Evolutionary conservation across 2,113 vertebrate genomes (phyloP).

Genomic region (Polyodon spathula): DNA sequence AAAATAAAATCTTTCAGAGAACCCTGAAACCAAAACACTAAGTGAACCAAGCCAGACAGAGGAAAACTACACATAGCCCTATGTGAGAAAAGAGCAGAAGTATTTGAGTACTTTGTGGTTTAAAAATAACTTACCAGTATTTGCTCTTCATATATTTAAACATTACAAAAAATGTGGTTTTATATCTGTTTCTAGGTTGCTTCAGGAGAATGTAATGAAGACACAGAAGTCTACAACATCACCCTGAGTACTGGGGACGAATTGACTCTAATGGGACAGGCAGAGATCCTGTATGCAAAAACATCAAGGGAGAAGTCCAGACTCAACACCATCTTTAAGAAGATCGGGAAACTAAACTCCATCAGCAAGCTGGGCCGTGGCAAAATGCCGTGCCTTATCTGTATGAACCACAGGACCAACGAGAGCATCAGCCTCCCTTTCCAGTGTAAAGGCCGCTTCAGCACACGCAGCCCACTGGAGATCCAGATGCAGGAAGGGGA

Average conservation of each 20-base stretch:
- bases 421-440: conserved; percentile 97
- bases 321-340: conserved; percentile 93
- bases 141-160: too few species aligned
- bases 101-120: too few species aligned
- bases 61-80: too few species aligned
- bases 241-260: conserved; percentile 90
- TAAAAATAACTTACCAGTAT: too few species aligned
- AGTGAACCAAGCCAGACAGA: too few species aligned
- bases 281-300: conserved; percentile 96
- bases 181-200: conserved; percentile 63
- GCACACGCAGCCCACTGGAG: conserved; percentile 89
- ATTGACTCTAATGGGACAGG: conserved; percentile 94
- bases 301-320: conserved; percentile 87
- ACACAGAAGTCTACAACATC: conserved; percentile 95
- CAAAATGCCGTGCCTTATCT: conserved; percentile 97
- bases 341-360: conserved; percentile 91
- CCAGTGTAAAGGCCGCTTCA: conserved; percentile 92
- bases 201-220: conserved; percentile 93
- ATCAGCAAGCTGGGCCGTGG: conserved; percentile 84
- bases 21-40: too few species aligned
- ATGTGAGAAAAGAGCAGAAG: too few species aligned
- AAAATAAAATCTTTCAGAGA: too few species aligned
- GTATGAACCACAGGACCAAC: conserved; percentile 98
- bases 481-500: conserved; percentile 97
- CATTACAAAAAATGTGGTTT: too few species aligned